phyloP scores from a whole-genome alignment of 2,113 vertebrate genomes.

The Parus major region DNA sequence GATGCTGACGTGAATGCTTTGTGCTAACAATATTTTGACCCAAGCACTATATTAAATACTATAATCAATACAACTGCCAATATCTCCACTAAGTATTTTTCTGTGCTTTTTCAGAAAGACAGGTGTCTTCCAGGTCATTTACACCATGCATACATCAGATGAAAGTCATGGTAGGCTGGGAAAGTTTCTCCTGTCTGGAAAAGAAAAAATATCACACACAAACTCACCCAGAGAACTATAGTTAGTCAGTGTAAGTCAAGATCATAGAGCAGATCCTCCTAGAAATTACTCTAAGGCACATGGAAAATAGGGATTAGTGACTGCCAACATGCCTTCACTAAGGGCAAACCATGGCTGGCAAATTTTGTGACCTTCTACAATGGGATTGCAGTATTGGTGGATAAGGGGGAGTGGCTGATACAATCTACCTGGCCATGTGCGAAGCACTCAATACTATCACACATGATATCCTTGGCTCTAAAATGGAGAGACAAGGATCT shows the following conservation, averaged over 20 bases:
- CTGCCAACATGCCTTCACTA: neutral
- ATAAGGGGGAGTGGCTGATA: neutral
- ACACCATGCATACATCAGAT: neutral
- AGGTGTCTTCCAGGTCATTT: neutral
- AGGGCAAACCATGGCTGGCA: neutral
- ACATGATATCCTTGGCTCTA: neutral
- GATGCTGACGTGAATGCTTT: neutral
- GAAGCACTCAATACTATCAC: accelerated
- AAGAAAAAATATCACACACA: neutral
- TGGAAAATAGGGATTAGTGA: neutral
- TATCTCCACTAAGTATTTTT: neutral
- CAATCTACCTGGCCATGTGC: neutral
- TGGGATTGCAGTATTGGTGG: neutral
- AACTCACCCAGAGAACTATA: neutral
- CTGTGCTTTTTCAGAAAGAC: neutral
- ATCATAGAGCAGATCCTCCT: neutral
- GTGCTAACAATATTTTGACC: neutral
- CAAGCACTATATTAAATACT: neutral
- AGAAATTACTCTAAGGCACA: neutral
- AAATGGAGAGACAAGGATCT: neutral
- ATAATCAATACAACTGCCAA: neutral
- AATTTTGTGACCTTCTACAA: neutral
- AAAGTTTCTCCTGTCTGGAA: neutral
- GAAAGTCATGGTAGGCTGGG: neutral
- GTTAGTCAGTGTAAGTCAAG: neutral